phyloP scores from a whole-genome alignment of 2,888 invertebrate genomes.

The Ecdyonurus torrentis region DNA sequence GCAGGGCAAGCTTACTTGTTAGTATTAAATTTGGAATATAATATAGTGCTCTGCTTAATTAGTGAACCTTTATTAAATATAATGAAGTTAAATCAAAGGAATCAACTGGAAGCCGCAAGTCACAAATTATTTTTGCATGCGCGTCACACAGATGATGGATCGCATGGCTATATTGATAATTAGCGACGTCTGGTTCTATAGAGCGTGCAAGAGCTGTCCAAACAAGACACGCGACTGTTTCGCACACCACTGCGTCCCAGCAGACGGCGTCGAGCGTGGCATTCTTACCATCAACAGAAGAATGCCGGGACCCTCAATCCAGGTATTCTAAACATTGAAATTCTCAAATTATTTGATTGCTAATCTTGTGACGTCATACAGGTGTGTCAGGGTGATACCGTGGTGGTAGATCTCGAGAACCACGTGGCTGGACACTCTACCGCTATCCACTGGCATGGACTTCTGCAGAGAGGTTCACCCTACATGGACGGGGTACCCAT shows the following conservation, averaged over 20 bases:
- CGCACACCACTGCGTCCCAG: slow-evolving; percentile 30
- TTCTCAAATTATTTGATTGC: background rate
- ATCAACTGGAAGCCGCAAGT: too few species aligned
- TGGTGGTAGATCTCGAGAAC: slow-evolving; percentile 25
- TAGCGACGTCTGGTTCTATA: too few species aligned
- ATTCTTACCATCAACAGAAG: slow-evolving; percentile 30
- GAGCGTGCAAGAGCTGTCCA: slow-evolving; percentile 31
- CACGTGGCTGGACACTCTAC: slow-evolving; percentile 21
- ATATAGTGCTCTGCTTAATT: too few species aligned
- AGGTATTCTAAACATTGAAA: slow-evolving; percentile 23
- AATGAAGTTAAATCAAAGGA: too few species aligned
- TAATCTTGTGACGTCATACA: slow-evolving; percentile 10
- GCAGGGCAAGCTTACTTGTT: too few species aligned
- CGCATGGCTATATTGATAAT: too few species aligned
- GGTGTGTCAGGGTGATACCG: slow-evolving; percentile 25
- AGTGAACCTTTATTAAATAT: too few species aligned
- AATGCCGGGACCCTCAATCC: slow-evolving; percentile 31
- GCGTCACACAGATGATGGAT: too few species aligned
- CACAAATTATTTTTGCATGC: too few species aligned
- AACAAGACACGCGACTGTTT: slow-evolving; percentile 27
- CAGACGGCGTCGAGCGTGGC: slow-evolving; percentile 29
- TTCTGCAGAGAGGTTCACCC: slow-evolving; percentile 21
- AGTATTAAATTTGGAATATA: too few species aligned
- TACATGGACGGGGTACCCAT: slow-evolving; percentile 28
- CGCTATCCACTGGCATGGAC: slow-evolving; percentile 35